Percentiles rank a stretch among this genome's conserved stretches.
These are phyloP conservation scores for Taxidea taxus DNA, from an alignment of 2,113 vertebrate species.

Conservation along the genomic window DNA sequence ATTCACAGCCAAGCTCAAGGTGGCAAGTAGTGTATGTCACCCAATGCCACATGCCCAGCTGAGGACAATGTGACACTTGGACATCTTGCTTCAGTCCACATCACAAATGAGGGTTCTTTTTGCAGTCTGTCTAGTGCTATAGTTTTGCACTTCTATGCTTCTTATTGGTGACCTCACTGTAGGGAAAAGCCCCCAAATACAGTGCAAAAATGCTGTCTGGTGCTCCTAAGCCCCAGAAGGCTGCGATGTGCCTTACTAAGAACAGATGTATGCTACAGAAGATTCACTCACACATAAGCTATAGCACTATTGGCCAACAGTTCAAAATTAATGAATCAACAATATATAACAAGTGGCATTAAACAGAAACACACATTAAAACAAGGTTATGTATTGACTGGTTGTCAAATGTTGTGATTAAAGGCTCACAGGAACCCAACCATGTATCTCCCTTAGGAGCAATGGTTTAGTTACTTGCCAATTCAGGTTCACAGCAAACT, in stretches of 20 bases:
- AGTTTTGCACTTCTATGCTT: background rate
- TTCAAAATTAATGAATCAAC: background rate
- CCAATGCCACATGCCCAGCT: no score
- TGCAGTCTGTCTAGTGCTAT: background rate
- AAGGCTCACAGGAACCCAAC: background rate
- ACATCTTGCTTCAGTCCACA: background rate
- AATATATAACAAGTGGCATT: background rate
- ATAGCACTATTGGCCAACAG: no score
- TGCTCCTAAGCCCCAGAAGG: background rate
- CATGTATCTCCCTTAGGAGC: background rate
- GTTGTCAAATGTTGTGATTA: background rate
- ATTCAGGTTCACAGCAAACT: background rate
- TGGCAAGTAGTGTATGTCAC: background rate
- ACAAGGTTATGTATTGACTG: background rate
- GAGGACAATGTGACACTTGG: rapidly evolving
- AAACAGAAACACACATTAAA: background rate
- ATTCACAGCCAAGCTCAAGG: background rate
- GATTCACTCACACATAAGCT: background rate
- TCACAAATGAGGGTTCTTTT: background rate
- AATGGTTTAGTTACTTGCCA: background rate
- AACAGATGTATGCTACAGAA: background rate
- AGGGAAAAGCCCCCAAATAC: background rate
- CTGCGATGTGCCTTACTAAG: background rate
- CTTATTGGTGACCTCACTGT: background rate
- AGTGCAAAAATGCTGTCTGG: background rate